Evolutionary conservation across 1,140 invertebrate species (phyloP).

Genomic region (Gonioctena quinquepunctata): DNA sequence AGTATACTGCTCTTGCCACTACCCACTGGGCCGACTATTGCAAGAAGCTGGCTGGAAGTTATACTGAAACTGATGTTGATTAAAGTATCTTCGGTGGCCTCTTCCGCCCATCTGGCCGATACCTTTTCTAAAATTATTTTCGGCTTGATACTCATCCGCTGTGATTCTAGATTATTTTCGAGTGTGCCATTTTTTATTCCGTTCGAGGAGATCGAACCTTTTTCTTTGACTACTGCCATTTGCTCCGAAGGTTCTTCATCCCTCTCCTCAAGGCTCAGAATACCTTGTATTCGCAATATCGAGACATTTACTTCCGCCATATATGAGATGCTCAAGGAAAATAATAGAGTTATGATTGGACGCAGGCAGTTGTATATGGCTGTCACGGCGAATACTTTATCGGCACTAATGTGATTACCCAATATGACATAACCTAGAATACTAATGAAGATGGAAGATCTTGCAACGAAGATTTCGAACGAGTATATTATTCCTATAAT

Average conservation of each 20-base stretch:
- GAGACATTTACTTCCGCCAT: slow-evolving; percentile 72
- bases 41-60: slow-evolving; percentile 62
- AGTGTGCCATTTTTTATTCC: neutral
- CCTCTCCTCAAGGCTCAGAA: slow-evolving; percentile 67
- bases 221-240: slow-evolving; percentile 5
- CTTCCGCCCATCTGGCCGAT: slow-evolving; percentile 43
- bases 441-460: slow-evolving; percentile 79
- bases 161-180: neutral
- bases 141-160: slow-evolving; percentile 10
- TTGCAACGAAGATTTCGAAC: slow-evolving; percentile 74
- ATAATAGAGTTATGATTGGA: slow-evolving; percentile 73
- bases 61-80: slow-evolving; percentile 42
- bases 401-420: slow-evolving; percentile 69
- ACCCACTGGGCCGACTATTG: slow-evolving; percentile 81
- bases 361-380: slow-evolving; percentile 74
- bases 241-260: neutral
- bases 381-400: slow-evolving; percentile 75
- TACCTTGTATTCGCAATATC: slow-evolving; percentile 68
- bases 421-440: slow-evolving; percentile 76
- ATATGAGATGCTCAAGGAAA: slow-evolving; percentile 65
- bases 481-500: slow-evolving; percentile 75
- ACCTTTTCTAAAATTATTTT: slow-evolving; percentile 41
- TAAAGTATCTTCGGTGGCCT: slow-evolving; percentile 42
- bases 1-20: slow-evolving; percentile 80
- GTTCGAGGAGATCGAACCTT: neutral